phyloP scores from a whole-genome alignment of 2,113 vertebrate species.

The Eubucco bourcierii region DNA sequence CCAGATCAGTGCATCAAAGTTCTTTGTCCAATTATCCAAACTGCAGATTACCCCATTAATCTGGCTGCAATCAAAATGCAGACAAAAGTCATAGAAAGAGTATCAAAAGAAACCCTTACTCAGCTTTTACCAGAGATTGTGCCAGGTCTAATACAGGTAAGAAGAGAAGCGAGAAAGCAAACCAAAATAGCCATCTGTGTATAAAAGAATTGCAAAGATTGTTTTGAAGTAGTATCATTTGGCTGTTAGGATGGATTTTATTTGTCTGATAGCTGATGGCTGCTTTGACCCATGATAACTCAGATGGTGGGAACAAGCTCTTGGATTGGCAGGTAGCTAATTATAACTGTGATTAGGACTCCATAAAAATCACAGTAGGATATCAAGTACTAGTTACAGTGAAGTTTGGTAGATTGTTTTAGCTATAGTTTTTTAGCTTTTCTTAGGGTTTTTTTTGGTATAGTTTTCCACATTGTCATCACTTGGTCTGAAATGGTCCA shows the following conservation, averaged over 20 bases:
- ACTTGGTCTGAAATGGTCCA: background rate
- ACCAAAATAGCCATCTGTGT: too few species aligned
- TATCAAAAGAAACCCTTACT: slow-evolving; percentile 86
- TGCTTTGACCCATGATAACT: background rate
- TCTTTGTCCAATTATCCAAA: slow-evolving; percentile 95
- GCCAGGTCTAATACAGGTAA: slow-evolving; percentile 91
- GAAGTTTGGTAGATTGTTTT: background rate
- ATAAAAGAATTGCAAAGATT: background rate
- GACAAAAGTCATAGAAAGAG: slow-evolving; percentile 91
- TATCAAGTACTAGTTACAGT: background rate
- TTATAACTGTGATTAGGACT: background rate
- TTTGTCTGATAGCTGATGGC: background rate
- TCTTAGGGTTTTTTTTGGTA: background rate
- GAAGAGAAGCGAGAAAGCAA: background rate
- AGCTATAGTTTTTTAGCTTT: background rate
- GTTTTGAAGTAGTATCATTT: background rate
- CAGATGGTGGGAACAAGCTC: background rate
- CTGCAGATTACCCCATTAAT: slow-evolving; percentile 95
- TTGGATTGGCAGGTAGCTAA: background rate
- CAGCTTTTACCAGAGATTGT: slow-evolving; percentile 92
- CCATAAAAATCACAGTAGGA: background rate
- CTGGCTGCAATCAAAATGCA: slow-evolving; percentile 98
- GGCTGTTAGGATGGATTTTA: background rate
- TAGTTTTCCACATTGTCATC: background rate
- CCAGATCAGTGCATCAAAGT: slow-evolving; percentile 97